Evolutionary conservation across 2,797 vertebrate species (phyloP).

Genomic region (Scyliorhinus canicula): DNA sequence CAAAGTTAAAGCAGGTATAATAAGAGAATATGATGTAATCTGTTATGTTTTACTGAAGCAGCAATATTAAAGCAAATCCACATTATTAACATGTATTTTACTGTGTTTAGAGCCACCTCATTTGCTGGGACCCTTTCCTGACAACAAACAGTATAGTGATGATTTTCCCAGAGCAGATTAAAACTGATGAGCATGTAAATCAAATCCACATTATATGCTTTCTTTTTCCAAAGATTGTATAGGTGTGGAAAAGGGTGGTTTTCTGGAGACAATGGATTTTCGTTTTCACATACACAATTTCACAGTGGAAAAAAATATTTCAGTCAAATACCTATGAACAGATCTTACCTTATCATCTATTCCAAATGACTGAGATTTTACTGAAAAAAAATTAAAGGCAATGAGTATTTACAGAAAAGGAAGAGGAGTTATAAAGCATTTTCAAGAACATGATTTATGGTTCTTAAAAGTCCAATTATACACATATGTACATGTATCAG

Average conservation of each 20-base stretch:
- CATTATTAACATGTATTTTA: background rate
- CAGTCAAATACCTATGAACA: background rate
- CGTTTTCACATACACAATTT: background rate
- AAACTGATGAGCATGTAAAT: background rate
- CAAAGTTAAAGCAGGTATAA: background rate
- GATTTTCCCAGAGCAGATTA: background rate
- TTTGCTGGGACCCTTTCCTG: background rate
- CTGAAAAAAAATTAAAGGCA: background rate
- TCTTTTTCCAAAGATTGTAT: background rate
- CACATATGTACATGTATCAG: background rate
- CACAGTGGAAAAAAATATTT: background rate
- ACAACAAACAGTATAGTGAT: background rate
- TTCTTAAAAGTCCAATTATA: background rate
- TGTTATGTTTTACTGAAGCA: background rate
- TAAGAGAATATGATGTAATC: background rate
- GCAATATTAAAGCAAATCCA: background rate
- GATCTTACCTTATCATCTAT: slow-evolving; percentile 31
- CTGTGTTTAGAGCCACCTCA: background rate
- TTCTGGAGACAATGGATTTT: background rate
- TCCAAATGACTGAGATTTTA: background rate
- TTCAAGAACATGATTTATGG: background rate
- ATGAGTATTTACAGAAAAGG: background rate
- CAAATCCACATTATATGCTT: background rate
- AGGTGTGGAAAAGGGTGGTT: background rate
- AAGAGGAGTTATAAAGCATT: background rate